Evolutionary conservation across 2,888 invertebrate genomes (phyloP), one percentile per base, ranked within the genome.

Genomic region (Melitaea athalia): DNA sequence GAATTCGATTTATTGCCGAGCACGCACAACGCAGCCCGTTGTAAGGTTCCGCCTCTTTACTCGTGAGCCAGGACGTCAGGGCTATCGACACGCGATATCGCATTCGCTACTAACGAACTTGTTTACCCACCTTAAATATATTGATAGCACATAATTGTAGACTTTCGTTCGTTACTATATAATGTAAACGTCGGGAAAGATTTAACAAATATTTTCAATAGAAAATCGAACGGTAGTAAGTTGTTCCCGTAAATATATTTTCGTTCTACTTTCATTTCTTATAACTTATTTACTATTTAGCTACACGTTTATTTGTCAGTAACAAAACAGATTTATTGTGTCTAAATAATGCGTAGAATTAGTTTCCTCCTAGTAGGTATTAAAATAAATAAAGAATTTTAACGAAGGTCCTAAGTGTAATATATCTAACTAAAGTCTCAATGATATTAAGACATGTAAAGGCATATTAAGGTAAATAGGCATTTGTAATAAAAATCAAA

Each of bases 1-100:
- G 82, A 81, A 83, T 87, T 87, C 85, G 82, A 91, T 90, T 90
- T 90, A 91, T 88, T 80, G 85, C 74, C 70, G 76, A 69, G 73
- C 63, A 59, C 71, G 79, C 81, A 90, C 89, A 89, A 89, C 81
- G 88, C 81, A 75, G 78, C 75, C 81, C 84, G 84, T 87, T 89
- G 88, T 89, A 77, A 76, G 81, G 84, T 86, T 85, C 86, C 85
- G 84, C 85, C 84, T 87, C 85, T 81, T 86, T 84, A 83, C 80
- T 76, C 76, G 71, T 71, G 75, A 77, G 72, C 14, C 71, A 74
- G 69, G 73, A 71, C 63, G 69, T 67, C 81, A 88, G 88, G 87
- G 86, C 81, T 89, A 84, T 85, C 87, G 76, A 78, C 84, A 84
- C 81, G 85, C 84, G 79, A 86, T 85, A 85, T 86, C 79, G 52